Percentiles rank a stretch among this genome's conserved stretches.
These are phyloP conservation scores for Phymorhynchus buccinoides DNA, from an alignment of 1,140 invertebrate species.

Conservation along the genomic window DNA sequence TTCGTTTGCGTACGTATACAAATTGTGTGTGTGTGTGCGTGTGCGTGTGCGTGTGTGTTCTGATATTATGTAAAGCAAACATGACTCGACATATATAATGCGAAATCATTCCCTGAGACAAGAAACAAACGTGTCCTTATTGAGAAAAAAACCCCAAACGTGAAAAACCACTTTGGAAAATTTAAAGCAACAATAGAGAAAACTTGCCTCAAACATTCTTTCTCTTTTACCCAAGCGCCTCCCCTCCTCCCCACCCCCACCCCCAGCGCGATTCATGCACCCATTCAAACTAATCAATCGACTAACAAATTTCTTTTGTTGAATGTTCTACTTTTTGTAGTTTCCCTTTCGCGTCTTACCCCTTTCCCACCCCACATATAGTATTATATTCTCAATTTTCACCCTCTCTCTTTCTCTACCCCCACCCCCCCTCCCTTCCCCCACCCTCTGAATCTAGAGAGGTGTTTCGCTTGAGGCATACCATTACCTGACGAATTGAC, in stretches of 20 bases:
- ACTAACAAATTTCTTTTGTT: too few species aligned
- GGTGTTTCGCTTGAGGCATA: too few species aligned
- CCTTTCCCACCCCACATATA: background rate
- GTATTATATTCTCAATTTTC: background rate
- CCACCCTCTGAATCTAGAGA: too few species aligned
- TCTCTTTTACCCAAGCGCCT: constrained; percentile 1
- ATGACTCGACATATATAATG: too few species aligned
- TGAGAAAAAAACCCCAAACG: background rate
- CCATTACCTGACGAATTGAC: too few species aligned
- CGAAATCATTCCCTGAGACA: too few species aligned
- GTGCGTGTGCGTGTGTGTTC: background rate
- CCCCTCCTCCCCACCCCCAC: background rate
- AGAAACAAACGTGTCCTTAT: too few species aligned
- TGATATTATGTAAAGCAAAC: background rate
- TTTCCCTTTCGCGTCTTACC: constrained; percentile 1
- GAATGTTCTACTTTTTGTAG: too few species aligned
- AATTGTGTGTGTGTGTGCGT: background rate
- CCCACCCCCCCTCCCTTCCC: too few species aligned
- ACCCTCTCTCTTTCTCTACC: background rate
- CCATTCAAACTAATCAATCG: too few species aligned
- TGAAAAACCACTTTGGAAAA: background rate
- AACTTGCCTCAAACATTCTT: background rate
- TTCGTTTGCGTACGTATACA: background rate
- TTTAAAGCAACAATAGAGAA: too few species aligned
- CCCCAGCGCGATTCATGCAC: too few species aligned